Conservation (phyloP, 2,888 invertebrate species). For the Xylocampa areola region DNA sequence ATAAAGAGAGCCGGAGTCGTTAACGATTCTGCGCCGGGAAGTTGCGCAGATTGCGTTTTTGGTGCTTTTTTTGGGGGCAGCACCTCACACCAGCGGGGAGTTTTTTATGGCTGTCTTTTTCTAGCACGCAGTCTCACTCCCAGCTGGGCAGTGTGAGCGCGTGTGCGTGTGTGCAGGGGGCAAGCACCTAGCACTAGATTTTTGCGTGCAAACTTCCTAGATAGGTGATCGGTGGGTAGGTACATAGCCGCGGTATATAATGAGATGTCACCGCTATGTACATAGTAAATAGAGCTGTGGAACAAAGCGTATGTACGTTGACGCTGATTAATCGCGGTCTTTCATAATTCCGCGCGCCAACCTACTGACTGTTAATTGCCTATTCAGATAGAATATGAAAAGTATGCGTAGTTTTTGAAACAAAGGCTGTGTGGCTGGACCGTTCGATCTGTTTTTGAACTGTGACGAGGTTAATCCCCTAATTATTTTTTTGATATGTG, state of each 20-base stretch:
- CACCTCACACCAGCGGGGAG: constrained; percentile 87
- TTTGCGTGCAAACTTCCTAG: constrained; percentile 88
- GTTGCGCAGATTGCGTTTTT: constrained; percentile 91
- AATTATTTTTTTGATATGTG: background rate
- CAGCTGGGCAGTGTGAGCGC: constrained; percentile 67
- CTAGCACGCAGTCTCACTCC: constrained; percentile 83
- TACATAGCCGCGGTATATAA: constrained; percentile 81
- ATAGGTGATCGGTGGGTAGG: constrained; percentile 77
- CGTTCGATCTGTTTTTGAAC: constrained; percentile 1
- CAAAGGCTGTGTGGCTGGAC: constrained; percentile 17
- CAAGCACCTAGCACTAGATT: constrained; percentile 88
- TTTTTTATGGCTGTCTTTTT: constrained; percentile 88
- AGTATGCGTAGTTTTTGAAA: constrained; percentile 42
- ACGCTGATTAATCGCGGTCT: constrained; percentile 86
- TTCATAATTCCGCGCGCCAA: constrained; percentile 71
- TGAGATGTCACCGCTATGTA: constrained; percentile 85
- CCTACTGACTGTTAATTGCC: constrained; percentile 58
- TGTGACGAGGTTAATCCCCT: background rate
- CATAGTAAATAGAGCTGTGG: constrained; percentile 81
- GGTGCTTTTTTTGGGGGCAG: constrained; percentile 90
- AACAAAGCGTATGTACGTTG: constrained; percentile 83
- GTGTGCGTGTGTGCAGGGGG: constrained; percentile 72
- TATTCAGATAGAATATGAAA: constrained; percentile 52
- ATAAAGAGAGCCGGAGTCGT: constrained; percentile 90
- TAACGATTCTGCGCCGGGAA: constrained; percentile 91